A percentile compares a stretch with the other conserved stretches of the same genome.
Conservation (phyloP, 2,113 vertebrate species). For the Phylloscopus trochiloides region DNA sequence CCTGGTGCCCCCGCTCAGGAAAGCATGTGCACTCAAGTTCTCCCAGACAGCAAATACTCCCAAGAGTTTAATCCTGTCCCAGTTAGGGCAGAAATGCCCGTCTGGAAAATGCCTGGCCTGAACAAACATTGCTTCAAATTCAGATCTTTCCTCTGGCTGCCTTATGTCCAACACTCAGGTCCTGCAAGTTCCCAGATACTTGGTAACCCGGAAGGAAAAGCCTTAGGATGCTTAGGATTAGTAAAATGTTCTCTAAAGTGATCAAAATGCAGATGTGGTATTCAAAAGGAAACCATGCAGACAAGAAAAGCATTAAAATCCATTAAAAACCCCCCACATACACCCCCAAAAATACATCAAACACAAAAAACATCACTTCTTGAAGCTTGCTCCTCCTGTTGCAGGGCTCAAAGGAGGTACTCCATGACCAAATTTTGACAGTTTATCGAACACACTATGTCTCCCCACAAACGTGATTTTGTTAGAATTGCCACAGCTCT, state of each 20-base stretch:
- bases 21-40: not conserved
- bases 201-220: not conserved
- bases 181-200: not conserved
- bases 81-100: not conserved
- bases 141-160: not conserved
- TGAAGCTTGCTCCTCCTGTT: not conserved
- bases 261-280: not conserved
- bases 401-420: not conserved
- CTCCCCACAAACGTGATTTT: not conserved
- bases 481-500: not conserved
- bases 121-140: not conserved
- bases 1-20: not conserved
- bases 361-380: not conserved
- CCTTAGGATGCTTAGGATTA: not conserved
- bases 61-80: not conserved
- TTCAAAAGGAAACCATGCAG: not conserved
- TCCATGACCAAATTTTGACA: not conserved
- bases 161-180: accelerated
- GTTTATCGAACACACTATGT: not conserved
- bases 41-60: not conserved
- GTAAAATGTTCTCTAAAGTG: not conserved
- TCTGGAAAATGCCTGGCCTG: not conserved
- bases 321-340: not conserved
- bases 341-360: not conserved
- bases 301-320: not conserved